A percentile compares a stretch with the other conserved stretches of the same genome.
Conservation (phyloP, 2,888 invertebrate genomes). For the Lochmaea crataegi region DNA sequence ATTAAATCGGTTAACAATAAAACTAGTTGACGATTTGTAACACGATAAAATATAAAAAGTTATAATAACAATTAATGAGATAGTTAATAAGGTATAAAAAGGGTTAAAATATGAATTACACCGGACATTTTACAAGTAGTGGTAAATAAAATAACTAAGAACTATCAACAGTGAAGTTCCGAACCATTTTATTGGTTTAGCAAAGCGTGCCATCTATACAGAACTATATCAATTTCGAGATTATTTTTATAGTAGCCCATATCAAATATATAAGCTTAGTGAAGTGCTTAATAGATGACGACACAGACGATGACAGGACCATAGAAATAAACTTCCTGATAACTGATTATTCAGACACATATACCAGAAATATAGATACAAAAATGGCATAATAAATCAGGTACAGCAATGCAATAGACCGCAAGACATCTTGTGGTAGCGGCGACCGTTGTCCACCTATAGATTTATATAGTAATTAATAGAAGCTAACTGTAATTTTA, state of each 20-base stretch:
- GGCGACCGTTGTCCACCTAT: too few species aligned
- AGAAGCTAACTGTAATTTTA: too few species aligned
- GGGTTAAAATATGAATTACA: slow-evolving; percentile 52
- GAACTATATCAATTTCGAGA: neutral
- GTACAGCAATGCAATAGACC: too few species aligned
- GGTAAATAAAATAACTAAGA: slow-evolving; percentile 31
- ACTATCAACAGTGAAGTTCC: slow-evolving; percentile 25
- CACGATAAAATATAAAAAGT: slow-evolving; percentile 20
- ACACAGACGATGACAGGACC: too few species aligned
- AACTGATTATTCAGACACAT: too few species aligned
- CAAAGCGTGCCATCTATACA: neutral
- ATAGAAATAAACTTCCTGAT: too few species aligned
- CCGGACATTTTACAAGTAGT: slow-evolving; percentile 40
- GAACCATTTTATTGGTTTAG: slow-evolving; percentile 16
- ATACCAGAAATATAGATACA: too few species aligned
- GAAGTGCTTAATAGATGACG: neutral
- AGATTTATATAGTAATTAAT: too few species aligned
- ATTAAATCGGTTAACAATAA: slow-evolving; percentile 19
- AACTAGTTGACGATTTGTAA: slow-evolving; percentile 23
- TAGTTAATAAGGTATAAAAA: slow-evolving; percentile 46
- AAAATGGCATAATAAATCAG: too few species aligned
- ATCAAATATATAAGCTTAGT: neutral
- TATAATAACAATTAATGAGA: slow-evolving; percentile 44
- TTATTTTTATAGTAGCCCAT: too few species aligned
- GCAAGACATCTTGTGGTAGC: too few species aligned